These are phyloP conservation scores for Drosophila sucinea DNA, from an alignment of 1,140 invertebrate genomes.

Conservation along the genomic window DNA sequence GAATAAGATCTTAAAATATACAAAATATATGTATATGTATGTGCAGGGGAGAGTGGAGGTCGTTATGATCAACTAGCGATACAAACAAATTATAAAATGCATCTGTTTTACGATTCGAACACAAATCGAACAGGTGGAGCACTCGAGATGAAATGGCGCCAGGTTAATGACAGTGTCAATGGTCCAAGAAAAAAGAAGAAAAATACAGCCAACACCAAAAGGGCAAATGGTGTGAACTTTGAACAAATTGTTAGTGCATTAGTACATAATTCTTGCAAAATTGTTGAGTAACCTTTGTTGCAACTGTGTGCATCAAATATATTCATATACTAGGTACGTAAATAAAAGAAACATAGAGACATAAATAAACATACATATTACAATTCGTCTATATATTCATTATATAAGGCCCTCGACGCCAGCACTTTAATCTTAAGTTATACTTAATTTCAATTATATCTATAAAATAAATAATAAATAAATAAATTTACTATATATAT, in stretches of 20 bases:
- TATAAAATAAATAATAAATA: too few relatives aligned
- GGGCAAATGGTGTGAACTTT: neutral
- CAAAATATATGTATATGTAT: neutral
- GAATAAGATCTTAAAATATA: conserved; percentile 30
- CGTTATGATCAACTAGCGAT: conserved; percentile 59
- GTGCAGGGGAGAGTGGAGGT: conserved; percentile 1
- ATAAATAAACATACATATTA: too few relatives aligned
- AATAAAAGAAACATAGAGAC: too few relatives aligned
- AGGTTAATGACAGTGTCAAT: conserved; percentile 29
- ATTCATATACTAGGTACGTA: too few relatives aligned
- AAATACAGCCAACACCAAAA: neutral
- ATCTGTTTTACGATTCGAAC: conserved; percentile 45
- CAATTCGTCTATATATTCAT: too few relatives aligned
- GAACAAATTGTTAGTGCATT: neutral
- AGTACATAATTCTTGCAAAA: too few relatives aligned
- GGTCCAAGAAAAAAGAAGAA: neutral
- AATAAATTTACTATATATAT: too few relatives aligned
- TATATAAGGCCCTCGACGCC: too few relatives aligned
- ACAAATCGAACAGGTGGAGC: conserved; percentile 45
- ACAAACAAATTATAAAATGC: conserved; percentile 75
- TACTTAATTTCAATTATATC: too few relatives aligned
- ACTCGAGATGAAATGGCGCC: conserved; percentile 35
- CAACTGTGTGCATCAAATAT: too few relatives aligned
- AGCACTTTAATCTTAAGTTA: too few relatives aligned
- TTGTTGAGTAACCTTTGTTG: too few relatives aligned